A percentile compares a stretch with the other conserved stretches of the same genome.
phyloP scores from a whole-genome alignment of 2,797 vertebrate species.

The Acanthornis magna region DNA sequence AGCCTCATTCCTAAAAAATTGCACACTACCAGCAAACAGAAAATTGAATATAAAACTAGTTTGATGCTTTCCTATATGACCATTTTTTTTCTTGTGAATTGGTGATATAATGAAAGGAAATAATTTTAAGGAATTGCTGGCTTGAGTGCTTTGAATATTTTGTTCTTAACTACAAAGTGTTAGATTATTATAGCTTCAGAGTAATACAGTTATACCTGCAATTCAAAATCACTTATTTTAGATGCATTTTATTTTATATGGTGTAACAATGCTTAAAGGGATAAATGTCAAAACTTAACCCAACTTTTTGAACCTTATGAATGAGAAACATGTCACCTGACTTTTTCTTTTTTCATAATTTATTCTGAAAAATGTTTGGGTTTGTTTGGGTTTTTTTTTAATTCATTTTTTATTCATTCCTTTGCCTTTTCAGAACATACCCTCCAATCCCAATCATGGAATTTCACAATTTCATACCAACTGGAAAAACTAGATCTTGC shows the following conservation, averaged over 20 bases:
- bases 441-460: not conserved
- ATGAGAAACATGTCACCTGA: not conserved
- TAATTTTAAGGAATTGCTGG: not conserved
- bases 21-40: not conserved
- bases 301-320: not conserved
- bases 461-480: not conserved
- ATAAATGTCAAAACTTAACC: not conserved
- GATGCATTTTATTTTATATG: not conserved
- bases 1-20: not conserved
- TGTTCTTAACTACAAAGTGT: not conserved
- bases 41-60: not conserved
- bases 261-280: not conserved
- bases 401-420: not conserved
- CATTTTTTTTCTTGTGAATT: not conserved
- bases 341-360: not conserved
- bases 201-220: not conserved
- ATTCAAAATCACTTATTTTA: not conserved
- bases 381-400: not conserved
- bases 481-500: not conserved
- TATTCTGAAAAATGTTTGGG: not conserved
- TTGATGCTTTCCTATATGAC: not conserved
- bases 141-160: not conserved
- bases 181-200: not conserved
- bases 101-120: not conserved
- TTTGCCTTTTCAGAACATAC: not conserved